A percentile compares a stretch with the other conserved stretches of the same genome.
Evolutionary conservation across 1,140 invertebrate species (phyloP).

Genomic region (Copidosoma floridanum): DNA sequence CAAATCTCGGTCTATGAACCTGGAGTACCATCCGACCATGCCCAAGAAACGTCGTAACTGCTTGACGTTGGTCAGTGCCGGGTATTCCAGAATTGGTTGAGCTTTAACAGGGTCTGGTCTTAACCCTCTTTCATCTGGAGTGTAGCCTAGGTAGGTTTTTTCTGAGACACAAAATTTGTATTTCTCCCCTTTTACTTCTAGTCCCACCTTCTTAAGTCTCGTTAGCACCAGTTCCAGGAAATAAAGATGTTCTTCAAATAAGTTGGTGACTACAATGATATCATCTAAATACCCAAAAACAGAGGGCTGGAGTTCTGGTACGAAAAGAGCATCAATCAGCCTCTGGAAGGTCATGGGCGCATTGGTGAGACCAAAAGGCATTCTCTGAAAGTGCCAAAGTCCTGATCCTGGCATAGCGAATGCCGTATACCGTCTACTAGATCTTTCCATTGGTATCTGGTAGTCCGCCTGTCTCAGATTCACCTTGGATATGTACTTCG

Average conservation of each 20-base stretch:
- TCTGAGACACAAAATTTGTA: not conserved
- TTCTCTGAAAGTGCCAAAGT: not conserved
- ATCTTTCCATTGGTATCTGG: too few relatives aligned
- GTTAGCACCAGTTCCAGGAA: not conserved
- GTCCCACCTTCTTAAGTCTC: not conserved
- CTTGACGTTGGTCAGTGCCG: not conserved
- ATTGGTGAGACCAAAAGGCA: not conserved
- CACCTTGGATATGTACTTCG: too few relatives aligned
- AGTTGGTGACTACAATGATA: not conserved
- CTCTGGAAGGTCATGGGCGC: not conserved
- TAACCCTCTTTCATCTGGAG: not conserved
- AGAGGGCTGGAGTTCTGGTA: not conserved
- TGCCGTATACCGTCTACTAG: not conserved
- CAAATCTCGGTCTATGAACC: not conserved
- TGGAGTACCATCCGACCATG: slow-evolving; percentile 1
- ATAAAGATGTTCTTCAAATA: not conserved
- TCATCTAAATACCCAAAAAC: not conserved
- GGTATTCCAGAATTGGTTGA: not conserved
- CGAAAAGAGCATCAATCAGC: not conserved
- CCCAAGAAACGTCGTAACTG: slow-evolving; percentile 17
- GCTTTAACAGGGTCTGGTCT: not conserved
- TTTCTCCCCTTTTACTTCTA: not conserved
- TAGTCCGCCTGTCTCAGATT: too few relatives aligned
- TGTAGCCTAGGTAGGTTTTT: slow-evolving; percentile 12
- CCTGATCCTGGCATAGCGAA: not conserved